Evolutionary conservation across 2,797 vertebrate genomes (phyloP).

Genomic region (Gambusia yucatana): DNA sequence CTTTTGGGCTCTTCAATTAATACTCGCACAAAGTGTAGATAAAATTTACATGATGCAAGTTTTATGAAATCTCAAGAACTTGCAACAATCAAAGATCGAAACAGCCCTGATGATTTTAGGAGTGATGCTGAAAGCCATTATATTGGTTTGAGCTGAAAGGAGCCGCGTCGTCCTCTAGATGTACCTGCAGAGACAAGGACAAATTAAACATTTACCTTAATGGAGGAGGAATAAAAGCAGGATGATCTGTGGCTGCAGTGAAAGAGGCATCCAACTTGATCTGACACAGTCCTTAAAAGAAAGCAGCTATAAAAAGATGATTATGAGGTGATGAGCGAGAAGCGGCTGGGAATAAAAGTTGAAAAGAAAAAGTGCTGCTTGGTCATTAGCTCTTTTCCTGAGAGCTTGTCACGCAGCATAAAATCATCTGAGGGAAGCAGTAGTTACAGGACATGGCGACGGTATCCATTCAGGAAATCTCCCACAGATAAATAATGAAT

Average conservation of each 20-base stretch:
- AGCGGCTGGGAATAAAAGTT: constrained; percentile 25
- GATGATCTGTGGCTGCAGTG: constrained; percentile 36
- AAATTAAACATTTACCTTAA: constrained; percentile 75
- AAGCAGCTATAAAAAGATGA: constrained; percentile 46
- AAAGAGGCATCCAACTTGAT: constrained; percentile 40
- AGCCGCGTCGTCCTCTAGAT: constrained; percentile 42
- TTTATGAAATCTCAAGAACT: neutral
- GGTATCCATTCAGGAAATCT: constrained; percentile 53
- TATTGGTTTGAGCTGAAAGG: constrained; percentile 26
- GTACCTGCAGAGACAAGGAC: constrained; percentile 60
- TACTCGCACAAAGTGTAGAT: neutral
- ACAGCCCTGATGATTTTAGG: constrained; percentile 16
- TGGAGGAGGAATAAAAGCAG: constrained; percentile 61
- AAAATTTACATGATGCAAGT: constrained; percentile 5
- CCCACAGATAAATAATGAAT: constrained; percentile 70
- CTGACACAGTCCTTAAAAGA: constrained; percentile 31
- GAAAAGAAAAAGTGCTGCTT: constrained; percentile 4
- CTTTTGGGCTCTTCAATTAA: neutral
- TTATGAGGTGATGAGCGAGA: constrained; percentile 36
- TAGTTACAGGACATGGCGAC: constrained; percentile 31
- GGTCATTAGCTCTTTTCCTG: constrained; percentile 40
- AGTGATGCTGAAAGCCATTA: constrained; percentile 21
- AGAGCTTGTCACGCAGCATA: constrained; percentile 22
- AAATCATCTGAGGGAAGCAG: constrained; percentile 36
- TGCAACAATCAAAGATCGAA: constrained; percentile 12